Evolutionary conservation across 2,888 invertebrate species (phyloP).

Genomic region (Alloplasta piceator): DNA sequence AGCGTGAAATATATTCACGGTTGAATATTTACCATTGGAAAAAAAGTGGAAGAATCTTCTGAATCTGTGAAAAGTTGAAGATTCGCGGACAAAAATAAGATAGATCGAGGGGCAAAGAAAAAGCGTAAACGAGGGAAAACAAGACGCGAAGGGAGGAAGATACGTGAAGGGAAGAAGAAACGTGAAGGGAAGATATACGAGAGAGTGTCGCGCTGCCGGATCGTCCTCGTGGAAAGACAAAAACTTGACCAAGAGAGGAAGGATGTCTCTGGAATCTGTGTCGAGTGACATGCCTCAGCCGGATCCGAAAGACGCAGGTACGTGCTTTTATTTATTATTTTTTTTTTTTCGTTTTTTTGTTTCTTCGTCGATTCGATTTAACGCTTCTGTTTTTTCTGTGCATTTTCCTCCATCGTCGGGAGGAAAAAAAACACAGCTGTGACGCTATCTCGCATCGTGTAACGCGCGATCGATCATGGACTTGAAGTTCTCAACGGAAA

Average conservation of each 20-base stretch:
- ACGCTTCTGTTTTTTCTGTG: background rate
- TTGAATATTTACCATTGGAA: slow-evolving; percentile 20
- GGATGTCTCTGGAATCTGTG: slow-evolving; percentile 79
- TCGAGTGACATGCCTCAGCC: slow-evolving; percentile 78
- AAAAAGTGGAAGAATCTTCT: background rate
- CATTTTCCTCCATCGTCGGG: background rate
- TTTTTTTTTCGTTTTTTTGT: slow-evolving; percentile 11
- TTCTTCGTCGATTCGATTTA: background rate
- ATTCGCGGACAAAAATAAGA: slow-evolving; percentile 17
- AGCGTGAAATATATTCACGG: slow-evolving; percentile 47
- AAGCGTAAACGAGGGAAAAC: background rate
- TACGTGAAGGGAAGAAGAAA: too few species aligned
- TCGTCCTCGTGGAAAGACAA: slow-evolving; percentile 63
- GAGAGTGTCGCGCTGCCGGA: slow-evolving; percentile 55
- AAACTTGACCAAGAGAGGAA: slow-evolving; percentile 66
- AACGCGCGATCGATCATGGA: too few species aligned
- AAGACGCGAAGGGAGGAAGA: too few species aligned
- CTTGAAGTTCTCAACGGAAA: too few species aligned
- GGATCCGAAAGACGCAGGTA: slow-evolving; percentile 74
- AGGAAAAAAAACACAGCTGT: background rate
- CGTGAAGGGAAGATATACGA: slow-evolving; percentile 46
- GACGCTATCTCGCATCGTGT: too few species aligned
- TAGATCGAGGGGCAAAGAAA: slow-evolving; percentile 17
- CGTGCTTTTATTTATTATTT: slow-evolving; percentile 38
- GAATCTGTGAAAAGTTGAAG: too few species aligned